Percentiles rank a stretch among this genome's conserved stretches.
These are phyloP conservation scores for Ophiothrix spiculata DNA, from an alignment of 35 echinoderm and acorn worm species.

Conservation along the genomic window DNA sequence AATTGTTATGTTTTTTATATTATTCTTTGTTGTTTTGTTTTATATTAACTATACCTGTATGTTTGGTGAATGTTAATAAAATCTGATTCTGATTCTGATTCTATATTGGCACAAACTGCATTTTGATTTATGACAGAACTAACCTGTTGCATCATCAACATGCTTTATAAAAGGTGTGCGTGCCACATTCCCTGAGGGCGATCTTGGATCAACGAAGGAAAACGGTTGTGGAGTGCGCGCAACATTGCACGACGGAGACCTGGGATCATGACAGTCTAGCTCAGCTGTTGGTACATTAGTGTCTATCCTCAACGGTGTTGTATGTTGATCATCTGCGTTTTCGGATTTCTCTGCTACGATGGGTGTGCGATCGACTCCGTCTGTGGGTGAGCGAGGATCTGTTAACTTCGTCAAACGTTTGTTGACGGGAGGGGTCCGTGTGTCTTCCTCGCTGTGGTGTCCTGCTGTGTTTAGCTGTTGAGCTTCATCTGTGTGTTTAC, in stretches of 20 bases:
- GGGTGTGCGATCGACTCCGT: slow-evolving; percentile 68
- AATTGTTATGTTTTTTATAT: neutral
- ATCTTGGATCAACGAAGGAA: slow-evolving; percentile 53
- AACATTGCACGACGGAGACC: slow-evolving; percentile 69
- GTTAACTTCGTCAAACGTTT: slow-evolving; percentile 44
- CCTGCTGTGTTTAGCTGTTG: neutral
- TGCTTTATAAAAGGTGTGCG: slow-evolving; percentile 44
- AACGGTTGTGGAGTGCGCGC: slow-evolving; percentile 73
- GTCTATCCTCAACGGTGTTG: slow-evolving; percentile 57
- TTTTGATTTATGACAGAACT: neutral
- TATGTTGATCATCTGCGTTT: slow-evolving; percentile 31
- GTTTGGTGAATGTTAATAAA: neutral
- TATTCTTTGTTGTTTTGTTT: neutral
- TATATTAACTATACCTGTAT: neutral
- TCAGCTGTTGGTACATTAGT: slow-evolving; percentile 60
- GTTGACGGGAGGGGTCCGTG: slow-evolving; percentile 47
- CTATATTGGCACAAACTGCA: neutral
- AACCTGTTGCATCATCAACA: neutral
- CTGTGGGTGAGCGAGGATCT: slow-evolving; percentile 88
- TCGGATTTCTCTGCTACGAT: slow-evolving; percentile 46
- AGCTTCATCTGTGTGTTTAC: slow-evolving; percentile 20
- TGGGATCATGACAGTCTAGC: slow-evolving; percentile 58
- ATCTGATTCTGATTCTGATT: no score
- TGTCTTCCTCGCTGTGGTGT: slow-evolving; percentile 15
- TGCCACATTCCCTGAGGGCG: slow-evolving; percentile 46